Evolutionary conservation across 2,113 vertebrate species (phyloP).

Genomic region (Gambusia affinis): DNA sequence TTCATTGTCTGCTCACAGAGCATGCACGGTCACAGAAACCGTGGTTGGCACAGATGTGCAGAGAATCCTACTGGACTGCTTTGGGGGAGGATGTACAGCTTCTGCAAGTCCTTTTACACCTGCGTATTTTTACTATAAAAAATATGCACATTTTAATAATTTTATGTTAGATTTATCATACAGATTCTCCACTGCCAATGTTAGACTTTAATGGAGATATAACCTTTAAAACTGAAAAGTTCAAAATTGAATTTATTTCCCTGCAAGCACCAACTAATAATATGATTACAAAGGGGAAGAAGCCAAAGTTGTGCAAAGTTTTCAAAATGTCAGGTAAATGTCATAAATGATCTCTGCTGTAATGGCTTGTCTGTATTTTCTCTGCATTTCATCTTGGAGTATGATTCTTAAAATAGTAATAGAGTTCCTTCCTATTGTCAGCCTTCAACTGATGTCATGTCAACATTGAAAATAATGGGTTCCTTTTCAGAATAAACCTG

Average conservation of each 20-base stretch:
- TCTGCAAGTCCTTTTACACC: background rate
- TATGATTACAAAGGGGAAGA: slow-evolving; percentile 2
- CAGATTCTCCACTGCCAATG: slow-evolving; percentile 14
- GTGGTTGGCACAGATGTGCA: no score
- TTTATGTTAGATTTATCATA: slow-evolving; percentile 1
- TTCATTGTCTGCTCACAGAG: no score
- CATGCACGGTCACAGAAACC: no score
- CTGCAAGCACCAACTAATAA: background rate
- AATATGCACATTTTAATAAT: background rate
- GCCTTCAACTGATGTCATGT: background rate
- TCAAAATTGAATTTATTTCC: slow-evolving; percentile 13
- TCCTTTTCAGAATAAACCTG: background rate
- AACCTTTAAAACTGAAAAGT: slow-evolving; percentile 39
- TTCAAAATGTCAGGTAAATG: slow-evolving; percentile 43
- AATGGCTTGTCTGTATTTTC: slow-evolving; percentile 3
- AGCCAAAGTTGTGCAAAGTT: slow-evolving; percentile 9
- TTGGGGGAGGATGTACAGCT: no score
- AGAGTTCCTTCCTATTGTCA: background rate
- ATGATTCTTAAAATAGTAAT: background rate
- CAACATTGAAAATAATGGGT: background rate
- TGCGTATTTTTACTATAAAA: background rate
- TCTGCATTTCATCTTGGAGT: background rate
- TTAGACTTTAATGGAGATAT: slow-evolving; percentile 4
- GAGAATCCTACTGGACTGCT: no score
- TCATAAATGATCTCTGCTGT: slow-evolving; percentile 27